A percentile compares a stretch with the other conserved stretches of the same genome.
Evolutionary conservation across 2,888 invertebrate species (phyloP).

Genomic region (Taphrorychus bicolor): DNA sequence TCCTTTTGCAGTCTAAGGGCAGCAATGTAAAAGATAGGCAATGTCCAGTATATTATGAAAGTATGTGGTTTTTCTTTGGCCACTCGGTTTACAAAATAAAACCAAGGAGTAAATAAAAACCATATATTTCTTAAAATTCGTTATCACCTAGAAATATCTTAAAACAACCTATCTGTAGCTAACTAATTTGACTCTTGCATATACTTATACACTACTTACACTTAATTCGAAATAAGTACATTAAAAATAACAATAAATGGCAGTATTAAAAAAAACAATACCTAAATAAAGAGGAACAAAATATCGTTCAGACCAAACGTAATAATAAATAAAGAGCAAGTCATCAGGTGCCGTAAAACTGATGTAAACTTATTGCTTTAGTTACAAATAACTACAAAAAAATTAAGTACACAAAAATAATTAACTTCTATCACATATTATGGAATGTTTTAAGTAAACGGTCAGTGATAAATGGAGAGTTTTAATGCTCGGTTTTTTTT

Average conservation of each 20-base stretch:
- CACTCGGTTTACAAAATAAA: background rate
- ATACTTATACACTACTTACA: no score
- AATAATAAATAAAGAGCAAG: background rate
- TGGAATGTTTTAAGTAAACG: constrained; percentile 33
- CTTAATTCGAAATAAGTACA: no score
- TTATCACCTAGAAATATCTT: constrained; percentile 1
- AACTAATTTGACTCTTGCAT: background rate
- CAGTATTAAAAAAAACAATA: constrained; percentile 8
- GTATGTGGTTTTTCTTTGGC: no score
- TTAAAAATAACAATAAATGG: constrained; percentile 4
- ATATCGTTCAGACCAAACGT: background rate
- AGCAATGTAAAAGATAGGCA: no score
- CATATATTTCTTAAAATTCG: background rate
- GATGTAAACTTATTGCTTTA: background rate
- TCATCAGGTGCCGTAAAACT: no score
- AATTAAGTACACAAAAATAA: constrained; percentile 36
- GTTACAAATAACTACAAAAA: constrained; percentile 5
- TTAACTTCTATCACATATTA: constrained; percentile 31
- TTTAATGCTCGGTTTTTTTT: no score
- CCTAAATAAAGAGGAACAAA: constrained; percentile 7
- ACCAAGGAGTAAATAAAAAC: background rate
- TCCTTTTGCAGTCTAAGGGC: no score
- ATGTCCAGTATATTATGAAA: no score
- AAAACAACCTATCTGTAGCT: background rate
- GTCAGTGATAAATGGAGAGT: no score